phyloP scores from a whole-genome alignment of 1,140 invertebrate species.

The Arctopsyche grandis region DNA sequence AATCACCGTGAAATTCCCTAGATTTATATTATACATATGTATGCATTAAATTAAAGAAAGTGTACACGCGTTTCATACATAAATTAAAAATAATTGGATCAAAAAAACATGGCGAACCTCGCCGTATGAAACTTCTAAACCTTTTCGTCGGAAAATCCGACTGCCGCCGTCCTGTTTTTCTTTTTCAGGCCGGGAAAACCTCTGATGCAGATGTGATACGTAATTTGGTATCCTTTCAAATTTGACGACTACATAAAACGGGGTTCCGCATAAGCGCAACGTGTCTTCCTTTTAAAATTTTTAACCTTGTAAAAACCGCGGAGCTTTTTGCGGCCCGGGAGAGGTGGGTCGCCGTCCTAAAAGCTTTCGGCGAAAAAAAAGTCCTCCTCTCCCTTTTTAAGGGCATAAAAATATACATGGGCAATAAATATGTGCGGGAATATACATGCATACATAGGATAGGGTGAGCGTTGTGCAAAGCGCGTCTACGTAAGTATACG shows the following conservation, averaged over 20 bases:
- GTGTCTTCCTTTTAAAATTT: slow-evolving; percentile 36
- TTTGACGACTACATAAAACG: slow-evolving; percentile 34
- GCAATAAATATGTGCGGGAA: slow-evolving; percentile 31
- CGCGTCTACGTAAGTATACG: neutral
- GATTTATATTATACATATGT: too few relatives aligned
- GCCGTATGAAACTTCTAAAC: neutral
- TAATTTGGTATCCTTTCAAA: slow-evolving; percentile 34
- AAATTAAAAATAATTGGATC: too few relatives aligned
- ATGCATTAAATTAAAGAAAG: too few relatives aligned
- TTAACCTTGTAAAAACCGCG: slow-evolving; percentile 35
- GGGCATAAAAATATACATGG: slow-evolving; percentile 35
- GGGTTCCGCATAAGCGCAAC: neutral
- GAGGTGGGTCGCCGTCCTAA: slow-evolving; percentile 1
- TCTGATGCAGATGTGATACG: slow-evolving; percentile 26
- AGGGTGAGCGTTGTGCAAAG: neutral
- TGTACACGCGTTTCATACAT: too few relatives aligned
- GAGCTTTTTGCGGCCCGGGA: slow-evolving; percentile 17
- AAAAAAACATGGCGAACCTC: neutral
- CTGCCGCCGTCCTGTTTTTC: neutral
- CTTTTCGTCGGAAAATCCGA: neutral
- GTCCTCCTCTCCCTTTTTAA: neutral
- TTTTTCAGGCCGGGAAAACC: neutral
- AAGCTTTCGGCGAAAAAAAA: slow-evolving; percentile 38
- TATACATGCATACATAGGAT: neutral
- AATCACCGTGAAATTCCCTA: too few relatives aligned